Base-by-base conservation (phyloP, 2,797 vertebrate species). In the Miichthys miiuy region DNA sequence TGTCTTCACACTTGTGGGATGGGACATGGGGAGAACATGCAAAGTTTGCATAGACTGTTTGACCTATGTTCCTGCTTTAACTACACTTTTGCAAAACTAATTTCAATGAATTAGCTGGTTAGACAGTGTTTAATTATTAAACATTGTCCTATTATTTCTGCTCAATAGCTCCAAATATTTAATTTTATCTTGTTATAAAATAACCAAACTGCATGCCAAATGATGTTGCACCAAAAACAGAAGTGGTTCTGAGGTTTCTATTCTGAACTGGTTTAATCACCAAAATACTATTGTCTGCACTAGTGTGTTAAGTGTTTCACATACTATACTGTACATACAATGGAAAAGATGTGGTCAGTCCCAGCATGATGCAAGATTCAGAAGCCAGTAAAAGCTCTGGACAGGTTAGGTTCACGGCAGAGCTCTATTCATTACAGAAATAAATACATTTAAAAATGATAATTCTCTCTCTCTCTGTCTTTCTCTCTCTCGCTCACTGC, bases 331-430 rank as follows among this genome's bases (percentile, higher is more conserved):
- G 1, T 30, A 23, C 20, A 14, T 50, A 4, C 11, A 62, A 42
- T 5, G 13, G 27, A 52, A 52, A 61, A 21, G n/a, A 42, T 47
- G 13, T n/a, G 21, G 55, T 30, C 7, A 54, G 25, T 34, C 14
- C 25, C 46, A 67, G 65, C n/a, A 51, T 71, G 54, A n/a, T n/a
- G n/a, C 27, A 47, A 38, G 56, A 71, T 62, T 56, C n/a, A 71
- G 9, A 63, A 61, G 6, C 1, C 14, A 73, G 20, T 11, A 67
- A 64, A 48, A 41, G 42, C 51, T 44, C 2, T 62, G 48, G 38
- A 71, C 46, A 71, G 52, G 64, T 74, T 58, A 74, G 47, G 50
- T 21, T 66, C 27, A 56, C 10, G 0, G 30, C 54, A 46, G 10
- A 42, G 3, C 17, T 81, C 16, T 25, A 46, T 57, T 71, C 10